Evolutionary conservation across 2,113 vertebrate genomes (phyloP), one percentile per base, ranked within the genome.

Genomic region (Tor tambroides): DNA sequence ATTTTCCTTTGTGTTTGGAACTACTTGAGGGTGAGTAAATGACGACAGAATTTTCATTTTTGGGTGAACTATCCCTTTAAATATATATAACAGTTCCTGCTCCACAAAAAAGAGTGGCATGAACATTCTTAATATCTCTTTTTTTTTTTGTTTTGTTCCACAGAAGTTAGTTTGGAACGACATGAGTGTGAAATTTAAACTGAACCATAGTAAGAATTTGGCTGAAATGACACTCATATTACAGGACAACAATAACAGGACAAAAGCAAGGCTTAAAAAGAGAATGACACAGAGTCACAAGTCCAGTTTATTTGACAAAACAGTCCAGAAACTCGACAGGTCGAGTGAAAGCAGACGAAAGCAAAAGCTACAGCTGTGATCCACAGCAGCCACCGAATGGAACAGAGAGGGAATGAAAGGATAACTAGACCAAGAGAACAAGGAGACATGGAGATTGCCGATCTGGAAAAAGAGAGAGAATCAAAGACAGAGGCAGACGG

Each of bases 281-380:
- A 91, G 38, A 92, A 83, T 74, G 87, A 87, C 35, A 91, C 72
- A 89, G 82, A 90, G 88, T 92, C 41, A 91, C 76, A 86, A 90
- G 88, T 92, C 76, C 91, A 90, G 86, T 93, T 94, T 93, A 92
- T 92, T 94, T 51, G 78, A 86, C 82, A 88, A 84, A 79, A 89
- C 85, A 65, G 15, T 81, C 51, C 80, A 75, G 78, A 67, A 28
- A 82, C 17, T 23, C 9, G 80, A 89, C 80, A 92, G 82, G 80
- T 87, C 84, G 56, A 84, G 77, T 87, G 88, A 88, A 92, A 92
- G 89, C 5, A 4, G 54, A 76, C 10, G 59, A 83, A 54, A 81
- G 82, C 80, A 80, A 82, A 61, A 83, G 79, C 59, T 72, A 49
- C 79, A 71, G 35, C 26, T 28, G 46, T 79, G 43, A 56, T 10